Percentiles rank a stretch among this genome's conserved stretches.
These are phyloP conservation scores for Trididemnum clinides DNA, from an alignment of 23 tunicate species.

Conservation along the genomic window DNA sequence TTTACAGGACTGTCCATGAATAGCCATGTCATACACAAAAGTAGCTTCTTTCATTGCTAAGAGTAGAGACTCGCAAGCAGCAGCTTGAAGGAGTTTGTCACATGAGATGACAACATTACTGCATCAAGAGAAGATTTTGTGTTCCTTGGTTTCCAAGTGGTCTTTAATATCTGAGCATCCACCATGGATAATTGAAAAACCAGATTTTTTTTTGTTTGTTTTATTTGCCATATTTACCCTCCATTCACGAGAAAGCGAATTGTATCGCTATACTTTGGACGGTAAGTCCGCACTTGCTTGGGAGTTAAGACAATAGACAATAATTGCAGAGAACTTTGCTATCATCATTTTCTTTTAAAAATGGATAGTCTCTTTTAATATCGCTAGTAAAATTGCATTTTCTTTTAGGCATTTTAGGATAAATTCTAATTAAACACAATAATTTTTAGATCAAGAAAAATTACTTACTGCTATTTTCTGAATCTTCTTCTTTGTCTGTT, in stretches of 20 bases:
- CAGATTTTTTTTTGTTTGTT: no score
- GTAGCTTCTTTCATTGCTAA: conserved; percentile 69
- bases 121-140: conserved; percentile 44
- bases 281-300: no score
- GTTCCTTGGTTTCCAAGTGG: conserved; percentile 40
- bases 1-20: conserved; percentile 65
- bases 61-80: conserved; percentile 40
- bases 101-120: conserved; percentile 53
- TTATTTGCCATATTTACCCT: no score
- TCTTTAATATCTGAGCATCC: conserved; percentile 31
- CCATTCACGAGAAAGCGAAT: no score
- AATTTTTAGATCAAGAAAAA: background rate
- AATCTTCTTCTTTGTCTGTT: no score
- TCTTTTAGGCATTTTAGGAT: no score
- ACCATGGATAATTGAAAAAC: conserved; percentile 25
- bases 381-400: background rate
- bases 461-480: background rate
- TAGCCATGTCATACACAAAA: conserved; percentile 43
- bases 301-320: no score
- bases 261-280: no score
- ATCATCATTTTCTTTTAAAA: background rate
- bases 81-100: conserved; percentile 56
- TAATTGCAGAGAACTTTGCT: conserved; percentile 27
- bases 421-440: background rate
- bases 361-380: background rate